A percentile compares a stretch with the other conserved stretches of the same genome.
Conservation (phyloP, 92 coral and sea anemone genomes). For the Epizoanthus illoricatus region DNA sequence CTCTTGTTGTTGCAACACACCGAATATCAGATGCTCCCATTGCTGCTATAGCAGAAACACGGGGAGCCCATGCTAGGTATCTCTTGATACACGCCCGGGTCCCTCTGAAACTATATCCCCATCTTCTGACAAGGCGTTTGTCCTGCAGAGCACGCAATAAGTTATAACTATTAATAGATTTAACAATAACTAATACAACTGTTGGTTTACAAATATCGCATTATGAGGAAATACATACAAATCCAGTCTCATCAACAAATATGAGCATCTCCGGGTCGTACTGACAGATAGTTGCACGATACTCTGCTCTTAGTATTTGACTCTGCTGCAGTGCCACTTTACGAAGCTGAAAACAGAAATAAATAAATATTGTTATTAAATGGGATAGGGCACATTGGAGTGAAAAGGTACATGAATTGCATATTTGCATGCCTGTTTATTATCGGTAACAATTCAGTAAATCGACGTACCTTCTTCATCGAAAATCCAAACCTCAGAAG, state of each 20-base stretch:
- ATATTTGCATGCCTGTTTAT: too few relatives aligned
- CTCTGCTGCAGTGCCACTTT: conserved; percentile 41
- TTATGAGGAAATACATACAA: too few relatives aligned
- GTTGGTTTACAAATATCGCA: too few relatives aligned
- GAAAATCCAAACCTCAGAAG: conserved; percentile 39
- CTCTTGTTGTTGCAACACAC: conserved; percentile 25
- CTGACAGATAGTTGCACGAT: conserved; percentile 18
- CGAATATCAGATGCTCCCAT: conserved; percentile 40
- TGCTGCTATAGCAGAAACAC: conserved; percentile 42
- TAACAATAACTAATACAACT: too few relatives aligned
- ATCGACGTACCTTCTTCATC: conserved; percentile 27
- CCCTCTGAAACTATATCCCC: conserved; percentile 55
- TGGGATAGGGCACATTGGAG: too few relatives aligned
- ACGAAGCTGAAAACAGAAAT: conserved; percentile 33
- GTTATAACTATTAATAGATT: too few relatives aligned
- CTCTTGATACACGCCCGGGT: conserved; percentile 43
- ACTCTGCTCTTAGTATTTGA: conserved; percentile 25
- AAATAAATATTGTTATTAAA: too few relatives aligned
- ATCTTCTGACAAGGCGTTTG: conserved; percentile 41
- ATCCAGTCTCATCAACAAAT: conserved; percentile 47
- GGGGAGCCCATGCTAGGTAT: conserved; percentile 22
- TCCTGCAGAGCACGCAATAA: too few relatives aligned
- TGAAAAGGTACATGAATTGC: too few relatives aligned
- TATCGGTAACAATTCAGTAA: neutral
- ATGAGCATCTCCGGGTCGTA: conserved; percentile 39